phyloP scores from a whole-genome alignment of 2,888 invertebrate genomes.

The Sphinx pinastri region DNA sequence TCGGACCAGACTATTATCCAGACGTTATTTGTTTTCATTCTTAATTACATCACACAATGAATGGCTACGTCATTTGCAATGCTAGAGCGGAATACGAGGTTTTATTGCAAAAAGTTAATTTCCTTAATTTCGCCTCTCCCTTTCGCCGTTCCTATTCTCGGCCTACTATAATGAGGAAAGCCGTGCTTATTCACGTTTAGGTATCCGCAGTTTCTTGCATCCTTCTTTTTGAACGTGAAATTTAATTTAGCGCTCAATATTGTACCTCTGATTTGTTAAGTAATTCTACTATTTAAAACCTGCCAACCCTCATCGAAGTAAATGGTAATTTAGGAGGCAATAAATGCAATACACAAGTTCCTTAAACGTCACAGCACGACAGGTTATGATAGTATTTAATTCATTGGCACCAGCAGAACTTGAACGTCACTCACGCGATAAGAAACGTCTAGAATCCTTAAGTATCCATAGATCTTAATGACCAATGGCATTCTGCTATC shows the following conservation, averaged over 20 bases:
- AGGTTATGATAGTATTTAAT: constrained; percentile 1
- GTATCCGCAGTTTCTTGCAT: constrained; percentile 48
- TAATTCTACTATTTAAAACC: background rate
- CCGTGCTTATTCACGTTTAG: constrained; percentile 57
- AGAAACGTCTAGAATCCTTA: constrained; percentile 6
- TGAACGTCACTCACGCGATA: constrained; percentile 17
- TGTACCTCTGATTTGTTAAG: background rate
- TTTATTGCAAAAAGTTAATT: constrained; percentile 78
- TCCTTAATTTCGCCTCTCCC: constrained; percentile 73
- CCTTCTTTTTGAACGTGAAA: constrained; percentile 43
- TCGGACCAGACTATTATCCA: constrained; percentile 24
- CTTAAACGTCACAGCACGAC: constrained; percentile 1
- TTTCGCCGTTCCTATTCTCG: constrained; percentile 61
- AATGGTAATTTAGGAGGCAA: background rate
- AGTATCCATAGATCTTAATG: constrained; percentile 18
- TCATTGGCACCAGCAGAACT: constrained; percentile 11
- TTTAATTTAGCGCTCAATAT: constrained; percentile 31
- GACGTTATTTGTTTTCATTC: constrained; percentile 53
- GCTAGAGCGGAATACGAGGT: constrained; percentile 54
- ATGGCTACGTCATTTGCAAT: constrained; percentile 75
- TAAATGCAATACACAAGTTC: background rate
- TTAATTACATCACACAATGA: constrained; percentile 74
- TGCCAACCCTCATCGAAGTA: background rate
- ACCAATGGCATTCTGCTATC: constrained; percentile 14
- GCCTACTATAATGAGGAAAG: constrained; percentile 62